phyloP scores from a whole-genome alignment of 2,888 invertebrate species.

The Ornithoptera alexandrae region DNA sequence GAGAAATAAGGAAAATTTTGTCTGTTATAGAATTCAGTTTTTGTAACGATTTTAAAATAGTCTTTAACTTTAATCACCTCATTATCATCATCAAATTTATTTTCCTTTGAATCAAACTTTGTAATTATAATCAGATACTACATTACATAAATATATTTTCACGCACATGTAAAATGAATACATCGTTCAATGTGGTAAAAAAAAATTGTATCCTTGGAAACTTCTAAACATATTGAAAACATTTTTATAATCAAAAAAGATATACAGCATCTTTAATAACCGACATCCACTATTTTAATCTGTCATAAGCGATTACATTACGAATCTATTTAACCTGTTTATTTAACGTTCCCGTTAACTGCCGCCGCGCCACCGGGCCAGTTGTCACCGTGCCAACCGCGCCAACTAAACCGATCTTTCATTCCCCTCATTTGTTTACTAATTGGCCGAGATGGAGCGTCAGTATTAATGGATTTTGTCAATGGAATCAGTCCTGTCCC shows the following conservation, averaged over 20 bases:
- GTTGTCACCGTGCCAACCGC: slow-evolving; percentile 72
- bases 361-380: slow-evolving; percentile 36
- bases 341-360: slow-evolving; percentile 36
- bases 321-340: slow-evolving; percentile 29
- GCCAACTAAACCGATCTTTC: slow-evolving; percentile 74
- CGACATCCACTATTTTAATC: slow-evolving; percentile 19
- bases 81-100: too few species aligned
- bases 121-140: too few species aligned
- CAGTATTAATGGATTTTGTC: slow-evolving; percentile 77
- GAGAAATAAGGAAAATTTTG: too few species aligned
- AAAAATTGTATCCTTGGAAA: not conserved
- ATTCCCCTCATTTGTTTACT: slow-evolving; percentile 76
- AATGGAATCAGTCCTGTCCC: slow-evolving; percentile 59
- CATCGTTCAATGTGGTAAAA: not conserved
- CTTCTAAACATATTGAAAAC: not conserved
- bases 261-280: not conserved
- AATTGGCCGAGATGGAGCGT: slow-evolving; percentile 62
- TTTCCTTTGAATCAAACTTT: too few species aligned
- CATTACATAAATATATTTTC: too few species aligned
- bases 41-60: too few species aligned
- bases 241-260: not conserved
- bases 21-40: too few species aligned
- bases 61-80: too few species aligned
- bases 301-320: slow-evolving; percentile 18
- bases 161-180: too few species aligned